Evolutionary conservation across 2,888 invertebrate genomes (phyloP), one percentile per base, ranked within the genome.

Genomic region (Lamproptera curius): DNA sequence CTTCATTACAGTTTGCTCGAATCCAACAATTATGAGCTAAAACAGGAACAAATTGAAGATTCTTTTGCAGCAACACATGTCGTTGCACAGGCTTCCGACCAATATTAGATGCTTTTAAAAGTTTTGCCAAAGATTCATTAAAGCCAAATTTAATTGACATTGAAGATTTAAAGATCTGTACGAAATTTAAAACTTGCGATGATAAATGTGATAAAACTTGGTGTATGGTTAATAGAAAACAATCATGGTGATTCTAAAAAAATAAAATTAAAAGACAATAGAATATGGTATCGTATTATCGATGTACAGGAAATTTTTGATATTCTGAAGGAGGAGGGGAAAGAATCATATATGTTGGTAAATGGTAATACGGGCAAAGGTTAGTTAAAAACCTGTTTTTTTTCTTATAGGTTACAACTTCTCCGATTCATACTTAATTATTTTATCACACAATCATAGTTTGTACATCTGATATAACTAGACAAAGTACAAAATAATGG

Each of bases 11-110:
- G 79, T 50, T 55, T 77, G 13, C 54, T 70, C 1, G 58, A 74
- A 53, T 64, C 61, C 8, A 65, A 64, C 53, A 69, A 80, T 6
- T 28, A 49, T 4, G 16, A 40, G 1, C 60, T 91, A 26, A 90
- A 90, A 3, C 90, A 90, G 89, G 78, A 90, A 26, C 91, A 93
- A 57, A 86, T 94, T 15, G 94, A 94, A 66, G 90, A 92, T 57
- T 89, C 92, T 0, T 92, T 94, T 54, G 92, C 1, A 91, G 93
- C 38, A 93, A 94, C 57, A 90, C 94, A 23, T 94, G 94, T 56
- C 89, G 94, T 28, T 94, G 94, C 66, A 94, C 94, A 0, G 94
- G 94, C 0, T 94, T 93, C 63, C 83, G 94, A 8, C 91, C 94
- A 0, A 94, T 95, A 42, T 69, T 94, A 34, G 93, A 94, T 62